These are phyloP conservation scores for Artemia sinica DNA, from an alignment of 2,888 invertebrate genomes.

Conservation along the genomic window DNA sequence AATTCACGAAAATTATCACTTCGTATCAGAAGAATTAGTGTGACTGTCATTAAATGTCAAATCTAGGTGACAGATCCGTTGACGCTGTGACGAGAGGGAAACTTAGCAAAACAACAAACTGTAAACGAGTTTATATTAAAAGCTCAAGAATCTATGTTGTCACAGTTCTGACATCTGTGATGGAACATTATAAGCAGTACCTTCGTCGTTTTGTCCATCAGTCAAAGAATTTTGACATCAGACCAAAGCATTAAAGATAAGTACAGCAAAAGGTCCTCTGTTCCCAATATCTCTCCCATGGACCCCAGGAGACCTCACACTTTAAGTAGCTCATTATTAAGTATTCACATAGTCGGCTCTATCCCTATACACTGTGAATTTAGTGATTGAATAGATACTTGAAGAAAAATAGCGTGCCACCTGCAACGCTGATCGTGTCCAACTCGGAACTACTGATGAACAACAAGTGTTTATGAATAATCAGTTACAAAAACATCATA, in stretches of 20 bases:
- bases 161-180: background rate
- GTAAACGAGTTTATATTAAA: too few species aligned
- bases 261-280: too few species aligned
- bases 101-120: too few species aligned
- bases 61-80: too few species aligned
- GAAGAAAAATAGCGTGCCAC: conserved; percentile 1
- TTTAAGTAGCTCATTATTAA: conserved; percentile 11
- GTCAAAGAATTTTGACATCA: conserved; percentile 7
- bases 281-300: background rate
- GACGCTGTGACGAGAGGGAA: too few species aligned
- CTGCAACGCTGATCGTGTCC: background rate
- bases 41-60: too few species aligned
- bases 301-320: background rate
- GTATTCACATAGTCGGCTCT: conserved; percentile 3
- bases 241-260: background rate
- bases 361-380: background rate
- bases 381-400: conserved; percentile 2
- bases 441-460: background rate
- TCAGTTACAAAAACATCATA: conserved; percentile 4
- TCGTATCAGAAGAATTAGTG: too few species aligned
- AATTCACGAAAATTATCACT: too few species aligned
- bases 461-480: conserved; percentile 14
- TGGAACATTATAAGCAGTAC: background rate
- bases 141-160: too few species aligned
- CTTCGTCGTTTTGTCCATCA: conserved; percentile 2